These are phyloP conservation scores for Gadopsis marmoratus DNA, from an alignment of 2,797 vertebrate species.

Conservation along the genomic window DNA sequence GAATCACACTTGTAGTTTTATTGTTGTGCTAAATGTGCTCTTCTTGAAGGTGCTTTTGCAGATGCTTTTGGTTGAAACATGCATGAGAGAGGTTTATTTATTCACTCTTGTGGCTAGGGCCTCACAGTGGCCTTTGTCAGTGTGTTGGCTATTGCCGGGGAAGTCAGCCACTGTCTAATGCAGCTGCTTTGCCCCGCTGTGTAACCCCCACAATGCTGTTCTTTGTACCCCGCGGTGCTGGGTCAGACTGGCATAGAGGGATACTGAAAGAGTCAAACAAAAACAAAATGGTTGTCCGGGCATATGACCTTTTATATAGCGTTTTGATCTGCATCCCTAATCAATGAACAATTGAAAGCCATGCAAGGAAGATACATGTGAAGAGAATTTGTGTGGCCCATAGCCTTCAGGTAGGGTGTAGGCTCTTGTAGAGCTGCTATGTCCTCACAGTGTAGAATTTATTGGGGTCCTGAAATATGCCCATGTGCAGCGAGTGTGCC, in stretches of 20 bases:
- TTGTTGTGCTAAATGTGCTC: constrained; percentile 67
- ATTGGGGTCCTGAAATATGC: constrained; percentile 41
- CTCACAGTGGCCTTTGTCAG: constrained; percentile 81
- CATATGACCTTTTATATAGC: constrained; percentile 49
- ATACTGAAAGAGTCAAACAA: constrained; percentile 68
- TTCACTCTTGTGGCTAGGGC: constrained; percentile 69
- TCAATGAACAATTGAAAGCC: constrained; percentile 38
- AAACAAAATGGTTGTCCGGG: constrained; percentile 60
- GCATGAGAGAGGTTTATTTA: constrained; percentile 77
- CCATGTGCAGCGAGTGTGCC: constrained; percentile 39
- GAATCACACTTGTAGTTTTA: constrained; percentile 21
- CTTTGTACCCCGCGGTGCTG: constrained; percentile 73
- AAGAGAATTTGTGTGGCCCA: neutral
- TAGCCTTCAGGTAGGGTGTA: constrained; percentile 29
- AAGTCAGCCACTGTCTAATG: constrained; percentile 83
- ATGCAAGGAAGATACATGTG: constrained; percentile 2
- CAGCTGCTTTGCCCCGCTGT: constrained; percentile 81
- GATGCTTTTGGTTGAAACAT: constrained; percentile 67
- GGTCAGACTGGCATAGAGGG: constrained; percentile 67
- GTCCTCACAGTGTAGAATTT: constrained; percentile 34
- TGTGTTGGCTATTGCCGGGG: constrained; percentile 70
- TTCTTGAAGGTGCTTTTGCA: constrained; percentile 55
- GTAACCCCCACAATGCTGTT: constrained; percentile 78
- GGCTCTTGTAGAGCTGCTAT: neutral
- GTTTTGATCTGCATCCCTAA: constrained; percentile 56